Percentiles rank a stretch among this genome's conserved stretches.
phyloP scores from a whole-genome alignment of 92 coral and sea anemone genomes.

The Scolanthus callimorphus region DNA sequence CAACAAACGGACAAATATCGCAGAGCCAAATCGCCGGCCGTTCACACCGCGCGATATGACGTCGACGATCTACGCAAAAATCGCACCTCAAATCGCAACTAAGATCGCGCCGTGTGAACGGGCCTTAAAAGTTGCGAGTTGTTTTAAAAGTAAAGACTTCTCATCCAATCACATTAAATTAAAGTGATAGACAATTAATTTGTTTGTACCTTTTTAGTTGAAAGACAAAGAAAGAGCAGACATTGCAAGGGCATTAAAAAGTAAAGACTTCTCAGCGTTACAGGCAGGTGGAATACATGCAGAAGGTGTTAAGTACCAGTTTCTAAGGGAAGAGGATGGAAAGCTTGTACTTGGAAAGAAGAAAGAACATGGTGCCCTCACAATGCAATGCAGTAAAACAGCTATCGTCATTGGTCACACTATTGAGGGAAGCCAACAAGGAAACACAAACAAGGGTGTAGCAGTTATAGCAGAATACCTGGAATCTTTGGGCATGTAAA shows the following conservation, averaged over 20 bases:
- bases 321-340: slow-evolving; percentile 50
- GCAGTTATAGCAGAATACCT: slow-evolving; percentile 65
- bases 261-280: slow-evolving; percentile 32
- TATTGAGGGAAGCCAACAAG: slow-evolving; percentile 59
- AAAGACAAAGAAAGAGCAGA: slow-evolving; percentile 11
- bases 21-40: too few species aligned
- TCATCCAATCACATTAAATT: too few species aligned
- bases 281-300: slow-evolving; percentile 22
- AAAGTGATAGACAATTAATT: too few species aligned
- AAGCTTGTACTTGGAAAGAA: slow-evolving; percentile 44
- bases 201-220: slow-evolving; percentile 15
- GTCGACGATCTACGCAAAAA: too few species aligned
- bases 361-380: slow-evolving; percentile 34
- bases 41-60: too few species aligned
- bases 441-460: slow-evolving; percentile 60
- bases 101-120: too few species aligned
- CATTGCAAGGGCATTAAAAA: slow-evolving; percentile 46
- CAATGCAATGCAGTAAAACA: slow-evolving; percentile 49
- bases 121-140: too few species aligned
- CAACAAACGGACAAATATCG: too few species aligned
- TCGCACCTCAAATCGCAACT: too few species aligned
- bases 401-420: slow-evolving; percentile 53
- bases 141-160: too few species aligned
- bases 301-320: slow-evolving; percentile 27
- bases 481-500: slow-evolving; percentile 51